phyloP scores from a whole-genome alignment of 2,888 invertebrate genomes.

The Stenodema calcarata region DNA sequence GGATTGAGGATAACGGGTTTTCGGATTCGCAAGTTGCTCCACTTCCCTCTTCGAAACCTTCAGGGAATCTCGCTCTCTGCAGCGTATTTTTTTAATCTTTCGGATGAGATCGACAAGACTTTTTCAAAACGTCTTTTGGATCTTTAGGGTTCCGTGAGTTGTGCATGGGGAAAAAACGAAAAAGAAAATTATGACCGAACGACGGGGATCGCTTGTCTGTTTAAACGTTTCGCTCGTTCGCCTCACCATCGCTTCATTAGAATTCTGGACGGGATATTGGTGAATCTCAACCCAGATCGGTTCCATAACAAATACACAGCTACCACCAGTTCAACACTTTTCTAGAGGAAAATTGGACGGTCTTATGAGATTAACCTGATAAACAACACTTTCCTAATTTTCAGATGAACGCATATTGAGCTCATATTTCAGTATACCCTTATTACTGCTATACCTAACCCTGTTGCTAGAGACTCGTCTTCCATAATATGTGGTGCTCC shows the following conservation, averaged over 20 bases:
- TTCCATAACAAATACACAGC: too few species aligned
- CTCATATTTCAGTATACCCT: too few species aligned
- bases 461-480: too few species aligned
- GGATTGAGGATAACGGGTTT: constrained; percentile 33
- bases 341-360: too few species aligned
- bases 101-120: neutral
- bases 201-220: neutral
- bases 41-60: neutral
- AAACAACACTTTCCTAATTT: too few species aligned
- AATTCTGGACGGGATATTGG: neutral
- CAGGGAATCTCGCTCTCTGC: neutral
- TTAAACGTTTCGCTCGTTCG: neutral
- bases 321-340: too few species aligned
- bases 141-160: neutral
- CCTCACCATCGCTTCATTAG: neutral
- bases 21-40: constrained; percentile 26
- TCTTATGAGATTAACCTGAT: too few species aligned
- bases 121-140: neutral
- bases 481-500: too few species aligned
- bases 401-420: too few species aligned
- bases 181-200: neutral
- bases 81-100: neutral
- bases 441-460: too few species aligned
- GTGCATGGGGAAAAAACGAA: too few species aligned
- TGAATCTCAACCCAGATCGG: too few species aligned